Base-by-base conservation (phyloP, 2,113 vertebrate species). In the Myotis brandtii region DNA sequence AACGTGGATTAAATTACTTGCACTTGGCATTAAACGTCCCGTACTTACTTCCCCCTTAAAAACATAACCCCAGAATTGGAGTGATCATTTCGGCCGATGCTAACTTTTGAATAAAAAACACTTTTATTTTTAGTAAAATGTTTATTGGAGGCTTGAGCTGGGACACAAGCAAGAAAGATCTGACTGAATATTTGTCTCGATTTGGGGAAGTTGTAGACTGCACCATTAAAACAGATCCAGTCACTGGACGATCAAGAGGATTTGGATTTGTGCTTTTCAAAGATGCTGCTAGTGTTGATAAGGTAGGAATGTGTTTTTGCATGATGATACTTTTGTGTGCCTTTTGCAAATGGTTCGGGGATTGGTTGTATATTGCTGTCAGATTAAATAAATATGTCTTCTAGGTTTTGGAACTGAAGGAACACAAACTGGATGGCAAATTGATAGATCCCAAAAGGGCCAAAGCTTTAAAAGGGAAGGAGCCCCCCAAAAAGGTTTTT, bases 111-210 rank as follows among this genome's bases (percentile, higher is more conserved):
- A 46, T 11, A 46, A 3, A 72, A 87, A 86, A 82, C 56, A 37
- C 16, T 89, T 97, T 95, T 77, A 4, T 95, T 96, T 93, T 18
- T 96, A 99, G 99, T 94, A 99, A 99, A 96, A 99, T 99, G 99
- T 99, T 99, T 89, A 99, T 99, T 91, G 99, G 99, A 79, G 99
- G 99, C 67, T 98, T 99, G 89, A 99, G 99, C 97, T 99, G 99
- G 99, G 99, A 99, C 96, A 99, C 99, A 37, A 99, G 99, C 98
- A 99, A 99, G 98, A 99, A 99, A 95, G 99, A 99, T 94, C 98
- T 99, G 84, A 99, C 99, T 2, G 99, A 99, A n/a, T 99, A 99
- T 93, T 98, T 99, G 84, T 99, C 99, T 66, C 98, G 98, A 12
- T 99, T 99, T 91, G 99, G 99, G 18, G 99, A 99, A 96, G 99